phyloP scores from a whole-genome alignment of 1,140 invertebrate genomes.

The Archegozetes longisetosus region DNA sequence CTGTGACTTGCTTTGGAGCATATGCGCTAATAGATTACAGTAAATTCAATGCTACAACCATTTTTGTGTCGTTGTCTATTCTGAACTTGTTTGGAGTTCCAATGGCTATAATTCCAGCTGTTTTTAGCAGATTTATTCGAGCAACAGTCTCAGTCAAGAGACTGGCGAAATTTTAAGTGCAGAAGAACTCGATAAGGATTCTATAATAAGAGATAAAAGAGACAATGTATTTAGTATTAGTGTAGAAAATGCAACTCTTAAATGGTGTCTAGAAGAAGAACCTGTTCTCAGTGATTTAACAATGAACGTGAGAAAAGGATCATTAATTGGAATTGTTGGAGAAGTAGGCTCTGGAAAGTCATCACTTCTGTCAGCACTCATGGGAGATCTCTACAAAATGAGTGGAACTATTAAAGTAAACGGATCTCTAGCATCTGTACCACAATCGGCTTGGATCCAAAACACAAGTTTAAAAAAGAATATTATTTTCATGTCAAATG shows the following conservation, averaged over 20 bases:
- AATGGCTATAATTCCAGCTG: conserved; percentile 26
- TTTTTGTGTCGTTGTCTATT: conserved; percentile 44
- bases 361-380: conserved; percentile 36
- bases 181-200: background rate
- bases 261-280: conserved; percentile 3
- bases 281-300: conserved; percentile 19
- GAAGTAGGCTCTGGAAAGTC: conserved; percentile 38
- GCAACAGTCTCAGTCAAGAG: background rate
- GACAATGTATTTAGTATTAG: background rate
- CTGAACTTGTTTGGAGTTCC: conserved; percentile 42
- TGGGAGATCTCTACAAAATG: conserved; percentile 29
- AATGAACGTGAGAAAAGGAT: conserved; percentile 33
- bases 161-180: background rate
- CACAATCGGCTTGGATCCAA: conserved; percentile 36
- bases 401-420: conserved; percentile 29
- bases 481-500: conserved; percentile 29
- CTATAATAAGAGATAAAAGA: background rate
- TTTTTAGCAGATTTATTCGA: background rate
- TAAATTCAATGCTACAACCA: conserved; percentile 38
- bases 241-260: background rate
- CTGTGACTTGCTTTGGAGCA: conserved; percentile 34
- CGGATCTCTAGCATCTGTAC: conserved; percentile 31
- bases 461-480: conserved; percentile 33
- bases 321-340: conserved; percentile 37
- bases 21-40: conserved; percentile 30